Conservation (phyloP, 2,113 vertebrate species). For the Patagioenas fasciata region DNA sequence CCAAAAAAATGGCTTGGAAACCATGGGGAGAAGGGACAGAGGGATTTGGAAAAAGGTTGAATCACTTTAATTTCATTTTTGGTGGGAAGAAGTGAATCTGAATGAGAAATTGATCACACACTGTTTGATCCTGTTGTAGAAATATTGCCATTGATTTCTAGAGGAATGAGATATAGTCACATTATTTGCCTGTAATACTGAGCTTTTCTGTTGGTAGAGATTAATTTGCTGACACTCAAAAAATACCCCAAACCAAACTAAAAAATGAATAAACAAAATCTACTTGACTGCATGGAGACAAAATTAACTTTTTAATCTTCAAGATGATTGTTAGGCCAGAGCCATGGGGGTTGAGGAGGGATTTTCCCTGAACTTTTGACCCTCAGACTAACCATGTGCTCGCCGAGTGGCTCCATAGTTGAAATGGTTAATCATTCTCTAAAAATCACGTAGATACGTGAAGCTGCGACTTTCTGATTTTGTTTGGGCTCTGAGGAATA, state of each 20-base stretch:
- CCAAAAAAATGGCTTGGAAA: background rate
- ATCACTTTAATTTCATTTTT: background rate
- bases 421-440: constrained; percentile 10
- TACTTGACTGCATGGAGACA: background rate
- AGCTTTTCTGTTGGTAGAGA: background rate
- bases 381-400: rapidly evolving
- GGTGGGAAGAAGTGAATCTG: background rate
- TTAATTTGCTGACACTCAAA: background rate
- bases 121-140: background rate
- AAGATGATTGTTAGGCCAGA: background rate
- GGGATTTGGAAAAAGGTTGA: background rate
- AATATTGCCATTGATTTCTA: background rate
- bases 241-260: background rate
- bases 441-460: background rate
- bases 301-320: background rate
- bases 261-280: background rate
- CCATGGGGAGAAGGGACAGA: background rate
- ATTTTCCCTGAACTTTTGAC: background rate
- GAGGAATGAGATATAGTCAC: background rate
- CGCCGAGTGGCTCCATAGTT: background rate
- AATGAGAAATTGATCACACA: background rate
- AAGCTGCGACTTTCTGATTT: constrained; percentile 17
- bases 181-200: background rate
- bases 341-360: background rate
- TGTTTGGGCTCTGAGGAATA: constrained; percentile 42